Evolutionary conservation across 2,888 invertebrate genomes (phyloP), one percentile per base, ranked within the genome.

Genomic region (Venusia cambrica): DNA sequence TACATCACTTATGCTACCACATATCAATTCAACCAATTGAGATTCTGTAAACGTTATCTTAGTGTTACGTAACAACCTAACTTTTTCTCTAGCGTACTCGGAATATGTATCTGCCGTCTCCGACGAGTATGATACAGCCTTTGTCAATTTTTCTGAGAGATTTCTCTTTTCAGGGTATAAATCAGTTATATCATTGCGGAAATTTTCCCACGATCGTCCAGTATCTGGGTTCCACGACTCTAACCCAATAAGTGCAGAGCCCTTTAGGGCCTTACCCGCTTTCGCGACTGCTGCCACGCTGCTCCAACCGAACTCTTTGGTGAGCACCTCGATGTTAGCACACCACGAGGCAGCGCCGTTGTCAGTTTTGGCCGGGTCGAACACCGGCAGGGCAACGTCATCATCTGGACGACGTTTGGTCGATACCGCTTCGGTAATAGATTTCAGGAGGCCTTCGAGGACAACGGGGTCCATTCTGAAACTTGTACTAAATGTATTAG

Each of bases 291-390:
- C 36, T 1, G 20, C 12, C 2, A 49, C 18, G 19, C 44, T 33
- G 9, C 36, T 30, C 36, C 36, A 36, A 8, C 20, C 18, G 5
- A 53, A 21, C 4, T 56, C 55, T 14, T 9, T 11, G 0, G 26
- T 30, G 2, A 51, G 28, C 0, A 15, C 7, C n/a, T 47, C 39
- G 33, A 55, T 38, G 17, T 9, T 45, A 15, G 15, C 4, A n/a
- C 55, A 55, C 53, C 56, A 56, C 1, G n/a, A 4, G 3, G 21
- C 46, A 0, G 54, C 52, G 3, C 57, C 52, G 19, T 16, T 26
- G 20, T 51, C 45, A 13, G 24, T 36, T 11, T 10, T 34, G 3
- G 11, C 34, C 2, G 34, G 33, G 6, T 21, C 11, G 4, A 21
- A 21, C 5, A 11, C 10, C 20, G 10, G 20, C 9, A 21, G n/a